Evolutionary conservation across 2,888 invertebrate species (phyloP), one percentile per base, ranked within the genome.

Genomic region (Chloroclystis v-ata): DNA sequence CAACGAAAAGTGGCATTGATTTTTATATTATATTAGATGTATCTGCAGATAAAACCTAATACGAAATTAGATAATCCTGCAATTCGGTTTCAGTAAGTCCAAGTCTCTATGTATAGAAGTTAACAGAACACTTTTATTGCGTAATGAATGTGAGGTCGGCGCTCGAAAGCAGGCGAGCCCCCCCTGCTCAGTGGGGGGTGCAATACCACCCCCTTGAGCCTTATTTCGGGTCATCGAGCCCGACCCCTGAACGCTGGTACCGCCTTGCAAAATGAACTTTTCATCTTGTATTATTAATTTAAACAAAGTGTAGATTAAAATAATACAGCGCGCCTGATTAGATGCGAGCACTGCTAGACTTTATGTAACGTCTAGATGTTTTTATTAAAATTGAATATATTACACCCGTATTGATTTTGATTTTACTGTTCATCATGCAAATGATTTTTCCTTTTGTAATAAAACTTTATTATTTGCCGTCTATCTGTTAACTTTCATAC

Each of bases 181-280:
- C 57, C 61, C 58, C 57, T 58, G 56, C 60, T 65, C 62, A 65
- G 66, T 69, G 70, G 74, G n/a, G 64, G 72, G 63, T 74, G 81
- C 78, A 75, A 75, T 76, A 73, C 71, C 74, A 67, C 73, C 78
- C 75, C 74, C 75, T 60, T 61, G 74, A 78, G 79, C 83, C 82
- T 85, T 84, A 86, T 85, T 86, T 85, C 82, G 86, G 85, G 84
- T 85, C 86, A 84, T 84, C 84, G 86, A 82, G 86, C 84, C 74
- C 80, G 76, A 72, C 73, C 73, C 66, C 76, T 67, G 78, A 70
- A 61, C 79, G 76, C 66, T 60, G 68, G 73, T 75, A 74, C 71
- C 76, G 73, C 78, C 82, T 78, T 73, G 76, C 75, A 78, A 78
- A 82, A 80, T 78, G 71, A 71, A 78, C 73, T 76, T 80, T 81